Conservation (phyloP, 2,113 vertebrate species). For the Telmatochromis sp. region DNA sequence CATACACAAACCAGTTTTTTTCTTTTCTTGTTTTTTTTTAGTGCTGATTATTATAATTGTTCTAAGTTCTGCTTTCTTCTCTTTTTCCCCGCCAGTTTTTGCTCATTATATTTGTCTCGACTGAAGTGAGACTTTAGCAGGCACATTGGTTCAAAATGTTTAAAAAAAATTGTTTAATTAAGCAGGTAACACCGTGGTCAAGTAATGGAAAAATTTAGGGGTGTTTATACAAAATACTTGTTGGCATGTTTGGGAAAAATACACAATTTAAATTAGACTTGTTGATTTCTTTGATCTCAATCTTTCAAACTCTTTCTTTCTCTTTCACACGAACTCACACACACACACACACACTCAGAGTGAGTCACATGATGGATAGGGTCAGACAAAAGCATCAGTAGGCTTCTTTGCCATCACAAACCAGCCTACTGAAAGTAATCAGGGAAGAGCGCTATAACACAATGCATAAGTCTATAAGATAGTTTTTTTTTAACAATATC, state of each 20-base stretch:
- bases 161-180: neutral
- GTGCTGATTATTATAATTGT: slow-evolving; percentile 31
- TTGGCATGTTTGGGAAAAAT: neutral
- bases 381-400: neutral
- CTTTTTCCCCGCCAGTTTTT: neutral
- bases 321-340: neutral
- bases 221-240: neutral
- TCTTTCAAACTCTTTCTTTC: neutral
- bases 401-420: neutral
- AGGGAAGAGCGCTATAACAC: neutral
- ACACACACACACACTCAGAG: neutral
- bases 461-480: neutral
- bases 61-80: neutral
- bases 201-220: neutral
- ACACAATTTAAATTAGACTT: neutral
- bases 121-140: neutral
- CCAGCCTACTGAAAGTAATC: neutral
- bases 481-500: neutral
- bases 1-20: neutral
- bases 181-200: neutral
- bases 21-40: neutral
- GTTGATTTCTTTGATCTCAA: neutral
- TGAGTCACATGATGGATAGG: neutral
- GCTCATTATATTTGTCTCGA: neutral
- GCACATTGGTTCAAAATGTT: neutral